phyloP scores from a whole-genome alignment of 2,888 invertebrate species.

The Lymantria dispar region DNA sequence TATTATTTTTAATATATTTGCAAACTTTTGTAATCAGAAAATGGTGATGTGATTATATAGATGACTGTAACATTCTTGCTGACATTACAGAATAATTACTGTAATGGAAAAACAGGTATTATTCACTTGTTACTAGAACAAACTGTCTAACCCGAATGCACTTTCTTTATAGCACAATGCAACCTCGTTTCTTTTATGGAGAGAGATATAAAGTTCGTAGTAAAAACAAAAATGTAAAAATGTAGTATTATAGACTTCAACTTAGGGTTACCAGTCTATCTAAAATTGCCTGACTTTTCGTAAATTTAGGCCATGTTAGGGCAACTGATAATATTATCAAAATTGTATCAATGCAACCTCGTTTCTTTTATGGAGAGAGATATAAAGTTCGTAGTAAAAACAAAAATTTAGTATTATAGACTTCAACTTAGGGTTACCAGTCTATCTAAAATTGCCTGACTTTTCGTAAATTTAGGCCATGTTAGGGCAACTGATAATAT shows the following conservation, averaged over 20 bases:
- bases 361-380: constrained; percentile 57
- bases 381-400: constrained; percentile 64
- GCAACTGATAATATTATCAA: too few species aligned
- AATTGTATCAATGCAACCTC: constrained; percentile 38
- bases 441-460: too few species aligned
- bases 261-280: too few species aligned
- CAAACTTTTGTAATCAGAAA: too few species aligned
- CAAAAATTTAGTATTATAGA: constrained; percentile 51
- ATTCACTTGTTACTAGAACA: constrained; percentile 53
- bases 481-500: too few species aligned
- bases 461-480: too few species aligned
- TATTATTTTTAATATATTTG: too few species aligned
- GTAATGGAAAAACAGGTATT: constrained; percentile 53
- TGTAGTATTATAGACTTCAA: constrained; percentile 50
- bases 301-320: too few species aligned
- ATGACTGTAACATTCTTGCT: not conserved
- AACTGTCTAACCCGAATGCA: constrained; percentile 58
- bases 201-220: constrained; percentile 65
- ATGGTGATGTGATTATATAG: not conserved
- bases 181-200: constrained; percentile 59
- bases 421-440: constrained; percentile 19
- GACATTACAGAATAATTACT: constrained; percentile 37
- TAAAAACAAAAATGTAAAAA: constrained; percentile 50
- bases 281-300: too few species aligned
- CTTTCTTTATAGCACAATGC: constrained; percentile 54